A percentile compares a stretch with the other conserved stretches of the same genome.
phyloP scores from a whole-genome alignment of 2,797 vertebrate species.

The Cirrhinus mrigala region DNA sequence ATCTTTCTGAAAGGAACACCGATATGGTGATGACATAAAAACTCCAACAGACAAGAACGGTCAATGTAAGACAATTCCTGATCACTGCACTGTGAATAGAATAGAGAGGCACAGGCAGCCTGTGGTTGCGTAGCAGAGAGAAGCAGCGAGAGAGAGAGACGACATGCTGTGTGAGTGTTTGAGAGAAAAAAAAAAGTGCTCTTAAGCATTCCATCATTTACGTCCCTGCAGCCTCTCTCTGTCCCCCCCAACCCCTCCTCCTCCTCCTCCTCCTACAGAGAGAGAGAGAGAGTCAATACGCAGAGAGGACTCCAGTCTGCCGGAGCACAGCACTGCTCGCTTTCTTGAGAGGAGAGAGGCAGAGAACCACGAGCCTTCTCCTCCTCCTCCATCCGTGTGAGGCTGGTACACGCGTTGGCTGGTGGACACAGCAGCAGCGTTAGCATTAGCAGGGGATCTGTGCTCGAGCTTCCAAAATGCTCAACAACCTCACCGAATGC shows the following conservation, averaged over 20 bases:
- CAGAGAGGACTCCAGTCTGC: slow-evolving; percentile 58
- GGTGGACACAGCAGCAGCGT: slow-evolving; percentile 56
- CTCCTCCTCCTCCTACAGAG: slow-evolving; percentile 61
- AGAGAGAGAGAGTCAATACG: slow-evolving; percentile 58
- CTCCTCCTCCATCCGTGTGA: slow-evolving; percentile 50
- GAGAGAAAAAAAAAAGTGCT: slow-evolving; percentile 55
- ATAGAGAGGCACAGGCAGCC: slow-evolving; percentile 80
- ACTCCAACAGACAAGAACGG: slow-evolving; percentile 30
- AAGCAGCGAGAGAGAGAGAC: slow-evolving; percentile 25
- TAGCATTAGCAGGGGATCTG: slow-evolving; percentile 63
- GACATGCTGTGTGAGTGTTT: slow-evolving; percentile 7
- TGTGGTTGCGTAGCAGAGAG: slow-evolving; percentile 65
- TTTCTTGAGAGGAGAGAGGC: slow-evolving; percentile 51
- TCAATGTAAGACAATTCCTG: slow-evolving; percentile 75
- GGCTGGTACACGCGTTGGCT: slow-evolving; percentile 53
- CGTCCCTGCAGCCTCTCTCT: slow-evolving; percentile 63
- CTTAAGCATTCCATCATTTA: slow-evolving; percentile 77
- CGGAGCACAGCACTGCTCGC: slow-evolving; percentile 57
- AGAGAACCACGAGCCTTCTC: slow-evolving; percentile 50
- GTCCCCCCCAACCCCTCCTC: slow-evolving; percentile 53
- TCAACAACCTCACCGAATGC: slow-evolving; percentile 91
- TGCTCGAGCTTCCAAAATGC: slow-evolving; percentile 79
- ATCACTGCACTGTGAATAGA: slow-evolving; percentile 89
- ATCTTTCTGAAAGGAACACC: neutral
- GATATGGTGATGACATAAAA: slow-evolving; percentile 28